Evolutionary conservation across 2,113 vertebrate genomes (phyloP).

Genomic region (Sylvia atricapilla): DNA sequence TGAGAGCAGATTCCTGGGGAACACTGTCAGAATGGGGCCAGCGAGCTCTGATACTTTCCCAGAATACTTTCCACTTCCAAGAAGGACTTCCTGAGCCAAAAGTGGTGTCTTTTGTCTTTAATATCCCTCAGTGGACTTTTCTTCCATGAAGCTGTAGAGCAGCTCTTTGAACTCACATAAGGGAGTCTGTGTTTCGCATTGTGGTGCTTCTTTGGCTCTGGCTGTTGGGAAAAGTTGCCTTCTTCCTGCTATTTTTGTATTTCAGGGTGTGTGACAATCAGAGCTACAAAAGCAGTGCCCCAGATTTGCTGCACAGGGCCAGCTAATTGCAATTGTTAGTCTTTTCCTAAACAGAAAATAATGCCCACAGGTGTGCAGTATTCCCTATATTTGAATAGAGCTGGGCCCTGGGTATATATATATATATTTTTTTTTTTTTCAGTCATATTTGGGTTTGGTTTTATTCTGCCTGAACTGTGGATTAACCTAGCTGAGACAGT

Average conservation of each 20-base stretch:
- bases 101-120: constrained; percentile 40
- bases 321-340: background rate
- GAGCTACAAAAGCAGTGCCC: background rate
- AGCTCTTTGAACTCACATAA: constrained; percentile 23
- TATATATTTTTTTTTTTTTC: background rate
- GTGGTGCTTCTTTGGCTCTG: background rate
- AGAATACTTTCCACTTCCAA: background rate
- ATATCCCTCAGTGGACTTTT: background rate
- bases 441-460: background rate
- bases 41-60: background rate
- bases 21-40: background rate
- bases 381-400: background rate
- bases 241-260: background rate
- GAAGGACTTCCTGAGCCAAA: constrained; percentile 34
- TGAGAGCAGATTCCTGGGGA: background rate
- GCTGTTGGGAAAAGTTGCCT: background rate
- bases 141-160: background rate
- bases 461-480: background rate
- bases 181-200: constrained; percentile 18
- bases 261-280: background rate
- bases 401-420: background rate
- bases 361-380: background rate
- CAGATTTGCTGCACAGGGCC: background rate
- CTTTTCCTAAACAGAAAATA: background rate
- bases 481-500: background rate